Base-by-base conservation (phyloP, 2,888 invertebrate genomes). In the Trichacis sp. region DNA sequence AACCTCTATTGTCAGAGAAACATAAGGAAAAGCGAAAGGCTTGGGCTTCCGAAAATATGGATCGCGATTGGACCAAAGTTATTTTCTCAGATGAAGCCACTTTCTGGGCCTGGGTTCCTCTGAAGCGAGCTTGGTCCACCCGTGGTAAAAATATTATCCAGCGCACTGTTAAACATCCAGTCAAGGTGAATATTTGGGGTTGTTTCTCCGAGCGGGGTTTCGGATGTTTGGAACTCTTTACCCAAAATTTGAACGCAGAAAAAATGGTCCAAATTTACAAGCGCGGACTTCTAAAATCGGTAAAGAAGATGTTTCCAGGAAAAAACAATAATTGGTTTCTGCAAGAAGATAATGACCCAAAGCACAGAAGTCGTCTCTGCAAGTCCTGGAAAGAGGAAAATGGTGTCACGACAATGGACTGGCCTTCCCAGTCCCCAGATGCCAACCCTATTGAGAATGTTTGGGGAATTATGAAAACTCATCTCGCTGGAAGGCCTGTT, bases 21-120 rank as follows among this genome's bases (percentile, higher is more conserved):
- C 58, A 65, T 30, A 29, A 58, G 2, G 36, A 64, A 56, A 71
- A 56, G 17, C 42, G 55, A 17, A 4, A 20, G 8, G 17, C 24
- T 14, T 62, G 64, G 64, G 58, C 61, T 4, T 1, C 24, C 8
- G 19, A 61, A 63, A 64, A 56, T 54, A 11, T 52, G 0, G 49
- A 70, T 48, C 60, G 55, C 36, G 58, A 65, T 60, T 63, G 67
- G 60, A 9, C 12, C 58, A 68, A 47, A 62, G 24, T 24, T 24
- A 8, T 24, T 24, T 24, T 24, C 24, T 24, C 24, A 8, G 24
- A 24, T 24, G 24, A 69, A 62, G 38, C 62, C 3, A 56, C 64
- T 12, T 64, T 71, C 56, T 70, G 57, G 54, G 48, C 54, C 14
- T 40, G 54, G 43, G n/a, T 12, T 69, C 48, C 58, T 29, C 30